Evolutionary conservation across 1,140 invertebrate genomes (phyloP).

Genomic region (Microplitis demolitor): DNA sequence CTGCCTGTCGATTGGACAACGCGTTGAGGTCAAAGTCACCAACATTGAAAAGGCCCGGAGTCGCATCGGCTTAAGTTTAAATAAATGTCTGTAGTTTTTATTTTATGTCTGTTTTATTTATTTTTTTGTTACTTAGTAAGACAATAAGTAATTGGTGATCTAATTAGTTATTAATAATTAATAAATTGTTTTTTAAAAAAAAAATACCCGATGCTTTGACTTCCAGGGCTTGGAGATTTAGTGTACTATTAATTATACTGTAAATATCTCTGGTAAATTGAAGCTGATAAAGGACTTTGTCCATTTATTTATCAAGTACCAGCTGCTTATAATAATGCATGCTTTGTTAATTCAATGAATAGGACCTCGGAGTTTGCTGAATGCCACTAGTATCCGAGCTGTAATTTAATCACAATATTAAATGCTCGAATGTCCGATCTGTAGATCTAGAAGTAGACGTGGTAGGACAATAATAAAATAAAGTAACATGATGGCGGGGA

Average conservation of each 20-base stretch:
- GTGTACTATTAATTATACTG: too few species aligned
- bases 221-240: too few species aligned
- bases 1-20: slow-evolving; percentile 72
- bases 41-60: slow-evolving; percentile 61
- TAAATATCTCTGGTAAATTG: not conserved
- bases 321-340: not conserved
- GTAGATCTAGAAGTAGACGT: not conserved
- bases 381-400: too few species aligned
- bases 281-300: not conserved
- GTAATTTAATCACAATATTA: too few species aligned
- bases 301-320: not conserved
- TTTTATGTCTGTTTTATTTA: slow-evolving; percentile 28
- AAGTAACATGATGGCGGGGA: not conserved
- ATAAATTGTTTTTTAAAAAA: too few species aligned
- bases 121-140: not conserved
- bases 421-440: too few species aligned
- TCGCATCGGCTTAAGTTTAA: slow-evolving; percentile 61
- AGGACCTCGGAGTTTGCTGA: not conserved
- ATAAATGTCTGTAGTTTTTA: slow-evolving; percentile 8
- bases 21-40: slow-evolving; percentile 68
- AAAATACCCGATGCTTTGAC: too few species aligned
- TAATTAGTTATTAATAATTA: too few species aligned
- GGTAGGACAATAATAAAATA: not conserved
- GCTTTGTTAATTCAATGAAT: not conserved
- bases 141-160: too few species aligned